phyloP scores from a whole-genome alignment of 2,797 vertebrate species.

The Steatocranus sp. region DNA sequence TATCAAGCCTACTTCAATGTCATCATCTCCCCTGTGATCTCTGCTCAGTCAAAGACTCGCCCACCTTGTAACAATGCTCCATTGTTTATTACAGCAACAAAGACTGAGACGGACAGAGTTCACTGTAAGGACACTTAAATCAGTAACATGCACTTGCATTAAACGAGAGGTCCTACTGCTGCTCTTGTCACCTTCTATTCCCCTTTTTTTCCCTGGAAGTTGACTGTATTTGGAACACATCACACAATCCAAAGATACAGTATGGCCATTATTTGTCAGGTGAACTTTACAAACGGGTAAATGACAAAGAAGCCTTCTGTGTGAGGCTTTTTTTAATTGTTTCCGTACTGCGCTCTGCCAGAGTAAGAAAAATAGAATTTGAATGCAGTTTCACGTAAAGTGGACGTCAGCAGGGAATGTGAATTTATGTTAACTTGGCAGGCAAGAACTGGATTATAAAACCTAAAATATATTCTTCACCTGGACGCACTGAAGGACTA shows the following conservation, averaged over 20 bases:
- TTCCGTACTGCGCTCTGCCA: background rate
- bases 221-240: background rate
- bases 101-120: slow-evolving; percentile 34
- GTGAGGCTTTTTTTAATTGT: slow-evolving; percentile 11
- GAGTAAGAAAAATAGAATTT: background rate
- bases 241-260: slow-evolving; percentile 23
- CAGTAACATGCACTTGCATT: slow-evolving; percentile 6
- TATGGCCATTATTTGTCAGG: slow-evolving; percentile 7
- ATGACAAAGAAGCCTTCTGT: background rate
- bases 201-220: background rate
- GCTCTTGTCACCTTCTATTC: slow-evolving; percentile 19
- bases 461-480: background rate
- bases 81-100: slow-evolving; percentile 61
- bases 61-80: slow-evolving; percentile 55
- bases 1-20: slow-evolving; percentile 45
- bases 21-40: slow-evolving; percentile 50
- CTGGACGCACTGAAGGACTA: background rate
- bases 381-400: background rate
- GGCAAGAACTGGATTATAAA: background rate
- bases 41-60: slow-evolving; percentile 9
- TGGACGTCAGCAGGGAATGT: background rate
- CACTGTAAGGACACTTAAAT: slow-evolving; percentile 50
- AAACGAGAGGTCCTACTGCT: background rate
- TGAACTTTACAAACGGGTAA: background rate
- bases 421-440: background rate